Base-by-base conservation (phyloP, 2,888 invertebrate species). In the Noctua janthe region DNA sequence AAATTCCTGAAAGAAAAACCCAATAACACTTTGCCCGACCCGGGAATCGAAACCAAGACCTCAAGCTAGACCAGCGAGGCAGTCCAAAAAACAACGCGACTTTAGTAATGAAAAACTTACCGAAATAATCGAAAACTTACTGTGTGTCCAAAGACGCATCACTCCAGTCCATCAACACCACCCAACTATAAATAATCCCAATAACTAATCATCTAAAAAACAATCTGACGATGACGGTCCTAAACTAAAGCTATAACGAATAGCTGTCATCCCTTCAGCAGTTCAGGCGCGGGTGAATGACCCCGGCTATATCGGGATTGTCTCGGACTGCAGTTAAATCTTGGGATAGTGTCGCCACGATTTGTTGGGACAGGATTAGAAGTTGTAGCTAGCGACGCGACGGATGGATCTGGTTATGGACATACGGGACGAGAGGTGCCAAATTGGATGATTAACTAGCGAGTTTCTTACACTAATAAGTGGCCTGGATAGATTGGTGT, bases 301-400 rank as follows among this genome's bases (percentile, higher is more conserved):
- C 88, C 92, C 66, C 85, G 49, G 88, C 88, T 92, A 92, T 89
- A 91, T 92, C 85, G 83, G 91, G 85, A 81, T 75, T 67, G 86
- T 89, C 86, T 83, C 66, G 77, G 62, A 77, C 78, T 69, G 66
- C 70, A 82, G 80, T 72, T 75, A 23, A 70, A 82, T 82, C 81
- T 80, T n/a, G 13, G 59, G 54, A 76, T 71, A 83, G 72, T 85
- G 81, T 87, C 88, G 59, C 88, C 75, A 81, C 56, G 67, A 72
- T 75, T 74, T 74, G 51, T 20, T 69, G 56, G 59, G 76, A 78
- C 76, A 74, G 69, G 67, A 69, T 76, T 67, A 67, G 77, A 47
- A 56, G n/a, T 43, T 13, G 49, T 23, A 62, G 54, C 23, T 35
- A 11, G 29, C 8, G 5, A 23, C 20, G 17, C 8, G 5, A 23